phyloP scores from a whole-genome alignment of 1,140 invertebrate species.

The Drosophila serrata region DNA sequence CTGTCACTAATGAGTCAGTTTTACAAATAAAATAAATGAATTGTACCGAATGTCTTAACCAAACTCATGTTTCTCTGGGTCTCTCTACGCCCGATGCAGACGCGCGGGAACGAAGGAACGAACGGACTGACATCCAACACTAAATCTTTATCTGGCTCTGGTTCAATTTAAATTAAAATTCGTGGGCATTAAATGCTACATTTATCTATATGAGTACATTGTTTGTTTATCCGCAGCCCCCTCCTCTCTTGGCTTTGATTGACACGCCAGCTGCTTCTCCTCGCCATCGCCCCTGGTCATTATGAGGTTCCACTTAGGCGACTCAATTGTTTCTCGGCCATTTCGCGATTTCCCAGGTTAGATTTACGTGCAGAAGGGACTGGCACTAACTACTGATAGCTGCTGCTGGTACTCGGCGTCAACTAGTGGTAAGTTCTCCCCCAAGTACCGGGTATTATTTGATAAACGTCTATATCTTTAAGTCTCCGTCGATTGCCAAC shows the following conservation, averaged over 20 bases:
- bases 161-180: slow-evolving; percentile 68
- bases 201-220: slow-evolving; percentile 63
- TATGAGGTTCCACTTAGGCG: slow-evolving; percentile 53
- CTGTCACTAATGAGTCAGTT: slow-evolving; percentile 70
- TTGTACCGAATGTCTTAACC: slow-evolving; percentile 22
- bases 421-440: slow-evolving; percentile 38
- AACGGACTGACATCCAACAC: slow-evolving; percentile 38
- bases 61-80: slow-evolving; percentile 25
- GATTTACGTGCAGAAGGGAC: slow-evolving; percentile 20
- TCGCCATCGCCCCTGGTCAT: slow-evolving; percentile 34
- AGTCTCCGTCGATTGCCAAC: slow-evolving; percentile 25
- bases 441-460: slow-evolving; percentile 29
- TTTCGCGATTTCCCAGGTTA: slow-evolving; percentile 13
- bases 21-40: slow-evolving; percentile 49
- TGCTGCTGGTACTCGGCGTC: slow-evolving; percentile 26
- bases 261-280: slow-evolving; percentile 67
- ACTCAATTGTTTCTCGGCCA: slow-evolving; percentile 36
- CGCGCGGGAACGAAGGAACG: slow-evolving; percentile 17
- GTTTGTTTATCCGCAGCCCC: slow-evolving; percentile 40
- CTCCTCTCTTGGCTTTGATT: slow-evolving; percentile 48
- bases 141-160: slow-evolving; percentile 58
- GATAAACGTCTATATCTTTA: not conserved
- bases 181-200: slow-evolving; percentile 65
- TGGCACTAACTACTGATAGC: slow-evolving; percentile 38
- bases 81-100: not conserved